These are phyloP conservation scores for Mobula birostris DNA, from an alignment of 2,113 vertebrate species.

Conservation along the genomic window DNA sequence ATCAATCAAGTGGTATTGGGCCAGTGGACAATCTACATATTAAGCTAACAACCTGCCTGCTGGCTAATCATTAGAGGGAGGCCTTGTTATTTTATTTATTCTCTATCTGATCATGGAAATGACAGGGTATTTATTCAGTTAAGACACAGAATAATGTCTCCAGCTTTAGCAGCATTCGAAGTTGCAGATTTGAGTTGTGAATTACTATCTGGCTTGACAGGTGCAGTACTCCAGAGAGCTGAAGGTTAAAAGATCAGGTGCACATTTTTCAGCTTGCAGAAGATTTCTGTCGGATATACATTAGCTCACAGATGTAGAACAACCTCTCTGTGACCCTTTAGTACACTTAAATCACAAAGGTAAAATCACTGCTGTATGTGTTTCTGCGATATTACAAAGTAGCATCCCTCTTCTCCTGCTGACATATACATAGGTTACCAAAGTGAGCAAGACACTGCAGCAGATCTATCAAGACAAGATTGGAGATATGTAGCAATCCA, in stretches of 20 bases:
- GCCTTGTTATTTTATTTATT: constrained; percentile 7
- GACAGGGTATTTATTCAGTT: constrained; percentile 25
- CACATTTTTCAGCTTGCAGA: constrained; percentile 34
- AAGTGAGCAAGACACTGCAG: neutral
- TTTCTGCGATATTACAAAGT: neutral
- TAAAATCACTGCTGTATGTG: constrained; percentile 12
- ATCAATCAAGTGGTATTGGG: neutral
- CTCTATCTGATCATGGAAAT: neutral
- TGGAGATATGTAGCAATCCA: neutral
- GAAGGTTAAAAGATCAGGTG: constrained; percentile 37
- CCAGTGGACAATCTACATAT: neutral
- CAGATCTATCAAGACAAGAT: neutral
- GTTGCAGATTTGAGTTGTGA: constrained; percentile 33
- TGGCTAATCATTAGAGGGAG: neutral
- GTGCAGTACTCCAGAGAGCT: constrained; percentile 19
- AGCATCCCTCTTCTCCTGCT: neutral
- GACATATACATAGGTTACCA: neutral
- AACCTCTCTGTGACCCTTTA: constrained; percentile 15
- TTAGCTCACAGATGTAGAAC: constrained; percentile 34
- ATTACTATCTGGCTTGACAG: constrained; percentile 34
- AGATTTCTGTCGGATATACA: constrained; percentile 32
- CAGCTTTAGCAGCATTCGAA: constrained; percentile 19
- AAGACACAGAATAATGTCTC: constrained; percentile 5
- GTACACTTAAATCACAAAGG: constrained; percentile 32
- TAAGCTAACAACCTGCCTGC: neutral